Percentiles rank a stretch among this genome's conserved stretches.
These are phyloP conservation scores for Chamaea fasciata DNA, from an alignment of 2,113 vertebrate species.

Conservation along the genomic window DNA sequence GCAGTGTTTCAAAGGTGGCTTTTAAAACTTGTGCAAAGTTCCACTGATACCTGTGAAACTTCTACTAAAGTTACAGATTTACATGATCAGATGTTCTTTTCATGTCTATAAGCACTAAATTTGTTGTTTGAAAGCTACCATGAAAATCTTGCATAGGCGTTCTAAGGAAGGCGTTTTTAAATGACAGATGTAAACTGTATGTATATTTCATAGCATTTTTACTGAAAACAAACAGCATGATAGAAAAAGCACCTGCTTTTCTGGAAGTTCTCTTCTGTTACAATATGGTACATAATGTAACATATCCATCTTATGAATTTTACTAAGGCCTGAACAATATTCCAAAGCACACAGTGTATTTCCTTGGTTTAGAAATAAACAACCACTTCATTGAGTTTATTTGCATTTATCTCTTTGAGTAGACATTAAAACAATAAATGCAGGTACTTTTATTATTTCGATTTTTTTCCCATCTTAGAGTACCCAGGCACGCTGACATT, in stretches of 20 bases:
- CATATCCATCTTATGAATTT: background rate
- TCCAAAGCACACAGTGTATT: background rate
- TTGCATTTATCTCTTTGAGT: background rate
- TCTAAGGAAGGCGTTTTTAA: background rate
- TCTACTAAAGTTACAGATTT: background rate
- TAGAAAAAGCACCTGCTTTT: background rate
- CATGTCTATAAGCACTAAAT: background rate
- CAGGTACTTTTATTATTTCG: background rate
- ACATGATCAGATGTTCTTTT: accelerated
- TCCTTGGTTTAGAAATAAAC: background rate
- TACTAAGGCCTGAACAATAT: background rate
- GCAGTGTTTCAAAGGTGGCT: background rate
- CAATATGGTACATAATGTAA: background rate
- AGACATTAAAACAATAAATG: background rate
- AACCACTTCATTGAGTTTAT: background rate
- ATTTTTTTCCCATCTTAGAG: background rate
- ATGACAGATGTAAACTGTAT: background rate
- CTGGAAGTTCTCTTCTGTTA: background rate
- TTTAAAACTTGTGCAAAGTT: background rate
- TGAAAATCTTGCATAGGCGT: background rate
- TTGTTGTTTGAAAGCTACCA: background rate
- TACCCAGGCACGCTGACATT: background rate
- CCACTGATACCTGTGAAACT: accelerated
- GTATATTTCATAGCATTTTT: background rate
- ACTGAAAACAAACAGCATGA: background rate